Percentiles rank a stretch among this genome's conserved stretches.
Conservation (phyloP, 2,888 invertebrate species). For the Taphrorychus bicolor region DNA sequence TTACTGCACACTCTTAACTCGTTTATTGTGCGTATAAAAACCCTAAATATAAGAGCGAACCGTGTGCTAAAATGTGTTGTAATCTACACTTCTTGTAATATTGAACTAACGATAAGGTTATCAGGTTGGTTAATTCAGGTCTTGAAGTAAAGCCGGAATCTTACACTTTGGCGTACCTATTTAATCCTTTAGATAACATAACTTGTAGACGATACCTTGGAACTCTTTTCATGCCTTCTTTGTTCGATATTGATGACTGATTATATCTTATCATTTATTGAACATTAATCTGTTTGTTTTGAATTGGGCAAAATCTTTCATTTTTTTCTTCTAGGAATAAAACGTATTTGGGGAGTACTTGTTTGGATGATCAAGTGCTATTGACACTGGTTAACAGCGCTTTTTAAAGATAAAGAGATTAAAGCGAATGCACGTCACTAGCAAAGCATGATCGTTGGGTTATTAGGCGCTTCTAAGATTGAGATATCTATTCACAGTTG, state of each 20-base stretch:
- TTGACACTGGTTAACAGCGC: constrained; percentile 25
- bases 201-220: background rate
- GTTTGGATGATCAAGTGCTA: constrained; percentile 30
- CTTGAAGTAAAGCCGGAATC: constrained; percentile 47
- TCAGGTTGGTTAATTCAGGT: constrained; percentile 45
- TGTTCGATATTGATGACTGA: constrained; percentile 32
- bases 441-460: too few relatives aligned
- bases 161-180: constrained; percentile 36
- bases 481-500: too few relatives aligned
- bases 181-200: constrained; percentile 38
- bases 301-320: constrained; percentile 37
- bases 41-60: constrained; percentile 15
- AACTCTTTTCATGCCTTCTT: constrained; percentile 31
- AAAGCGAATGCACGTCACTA: background rate
- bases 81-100: constrained; percentile 48
- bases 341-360: constrained; percentile 21
- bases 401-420: constrained; percentile 35
- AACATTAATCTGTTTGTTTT: constrained; percentile 44
- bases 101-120: constrained; percentile 50
- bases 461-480: too few relatives aligned
- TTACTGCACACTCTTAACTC: constrained; percentile 10
- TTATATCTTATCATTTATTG: constrained; percentile 45
- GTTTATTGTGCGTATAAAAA: constrained; percentile 25
- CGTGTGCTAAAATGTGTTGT: constrained; percentile 38
- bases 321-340: constrained; percentile 41